Evolutionary conservation across 2,888 invertebrate species (phyloP), one percentile per base, ranked within the genome.

Genomic region (Parnassius orleans): DNA sequence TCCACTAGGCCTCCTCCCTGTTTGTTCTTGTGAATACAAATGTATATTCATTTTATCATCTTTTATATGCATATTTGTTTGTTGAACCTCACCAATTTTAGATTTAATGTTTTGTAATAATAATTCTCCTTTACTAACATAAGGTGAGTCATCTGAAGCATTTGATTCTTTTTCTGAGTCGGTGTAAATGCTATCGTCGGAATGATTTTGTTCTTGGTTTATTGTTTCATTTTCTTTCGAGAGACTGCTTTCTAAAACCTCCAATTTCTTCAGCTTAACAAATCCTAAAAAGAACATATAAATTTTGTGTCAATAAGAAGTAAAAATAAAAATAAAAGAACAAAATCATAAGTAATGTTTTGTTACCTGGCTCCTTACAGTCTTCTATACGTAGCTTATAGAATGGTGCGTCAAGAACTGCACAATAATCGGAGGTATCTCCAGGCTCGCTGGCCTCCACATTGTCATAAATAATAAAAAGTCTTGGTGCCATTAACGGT

Each of bases 401-500:
- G 57, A 93, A 93, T 0, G 94, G 93, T 24, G 93, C 93, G 69
- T 94, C 93, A 12, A 93, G 89, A 57, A 93, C 89, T 9, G 90
- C 92, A 70, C 93, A 93, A 68, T 93, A 94, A 67, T 93, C 93
- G 10, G 92, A 87, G 1, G 92, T 92, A 68, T 95, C 94, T 50
- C 93, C 92, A 0, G 94, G 92, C 59, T 95, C 93, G 48, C 93
- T 92, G 10, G 96, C 94, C 72, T 95, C 95, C 44, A 96, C 93
- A 65, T 95, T 95, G 71, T 96, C 95, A 70, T 95, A 94, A 10
- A 95, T 92, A 42, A 95, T 92, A 72, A 93, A 95, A 56, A 95
- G 92, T 51, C 95, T 90, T 50, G 94, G 93, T 0, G 94, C 89
- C 48, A 93, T 92, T 15, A 96, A 77, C 0, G 94, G 92, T 75